Evolutionary conservation across 1,140 invertebrate genomes (phyloP).

Genomic region (Psix sp.): DNA sequence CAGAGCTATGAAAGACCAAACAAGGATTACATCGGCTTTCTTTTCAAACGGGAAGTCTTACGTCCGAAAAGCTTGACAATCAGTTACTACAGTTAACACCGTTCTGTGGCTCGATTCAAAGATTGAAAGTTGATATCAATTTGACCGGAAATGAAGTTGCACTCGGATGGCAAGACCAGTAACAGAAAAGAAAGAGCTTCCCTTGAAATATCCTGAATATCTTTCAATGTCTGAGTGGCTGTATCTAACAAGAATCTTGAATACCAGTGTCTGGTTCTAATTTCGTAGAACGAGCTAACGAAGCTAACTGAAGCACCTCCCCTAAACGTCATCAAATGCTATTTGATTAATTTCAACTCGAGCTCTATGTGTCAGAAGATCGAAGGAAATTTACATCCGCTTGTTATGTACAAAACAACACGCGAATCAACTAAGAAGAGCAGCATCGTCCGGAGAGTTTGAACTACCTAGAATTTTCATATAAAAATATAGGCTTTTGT

Average conservation of each 20-base stretch:
- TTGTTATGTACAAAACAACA: slow-evolving; percentile 44
- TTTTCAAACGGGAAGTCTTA: neutral
- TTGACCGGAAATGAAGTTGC: too few species aligned
- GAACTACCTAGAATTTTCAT: slow-evolving; percentile 37
- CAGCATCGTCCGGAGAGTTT: slow-evolving; percentile 9
- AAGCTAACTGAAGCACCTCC: slow-evolving; percentile 26
- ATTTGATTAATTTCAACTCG: slow-evolving; percentile 8
- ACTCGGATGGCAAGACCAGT: too few species aligned
- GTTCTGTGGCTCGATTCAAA: too few species aligned
- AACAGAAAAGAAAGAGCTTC: too few species aligned
- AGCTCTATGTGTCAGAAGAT: slow-evolving; percentile 12
- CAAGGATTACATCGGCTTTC: neutral
- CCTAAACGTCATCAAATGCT: slow-evolving; percentile 28
- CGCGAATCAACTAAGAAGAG: slow-evolving; percentile 27
- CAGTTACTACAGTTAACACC: too few species aligned
- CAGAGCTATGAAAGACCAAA: slow-evolving; percentile 13
- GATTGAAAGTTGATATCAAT: too few species aligned
- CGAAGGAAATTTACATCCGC: slow-evolving; percentile 24
- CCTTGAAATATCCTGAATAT: too few species aligned
- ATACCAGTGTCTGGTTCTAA: slow-evolving; percentile 12
- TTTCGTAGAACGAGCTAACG: slow-evolving; percentile 14
- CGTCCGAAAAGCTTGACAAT: neutral
- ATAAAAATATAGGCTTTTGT: slow-evolving; percentile 52
- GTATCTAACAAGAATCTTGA: too few species aligned
- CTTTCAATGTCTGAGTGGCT: too few species aligned